Evolutionary conservation across 2,888 invertebrate genomes (phyloP), one percentile per base, ranked within the genome.

Genomic region (Sarcophaga subvicina): DNA sequence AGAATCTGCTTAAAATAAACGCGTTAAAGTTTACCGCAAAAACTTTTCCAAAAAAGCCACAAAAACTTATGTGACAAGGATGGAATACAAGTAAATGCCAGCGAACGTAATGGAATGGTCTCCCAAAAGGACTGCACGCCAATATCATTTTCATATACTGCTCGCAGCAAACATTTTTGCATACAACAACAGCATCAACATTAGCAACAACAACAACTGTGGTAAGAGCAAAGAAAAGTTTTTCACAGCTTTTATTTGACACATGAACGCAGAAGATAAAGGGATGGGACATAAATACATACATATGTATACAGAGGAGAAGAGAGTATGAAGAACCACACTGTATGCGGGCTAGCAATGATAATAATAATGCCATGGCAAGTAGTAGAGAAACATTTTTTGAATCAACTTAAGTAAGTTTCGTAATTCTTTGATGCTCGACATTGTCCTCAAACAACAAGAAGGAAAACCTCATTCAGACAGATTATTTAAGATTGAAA

Each of bases 401-500:
- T 78, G 62, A 49, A 71, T 71, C 70, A 84, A 66, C 84, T 76
- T 70, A 80, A 84, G 80, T 80, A 66, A 80, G 84, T 84, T 84
- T 71, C 49, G 71, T 84, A 76, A 84, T 84, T 76, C 84, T 63
- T 84, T 71, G 71, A 80, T 71, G 84, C 71, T 77, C 67, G 63
- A n/a, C 45, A 76, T 84, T 84, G 84, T 84, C 80, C 80, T 80
- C 67, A 64, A 75, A 79, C 79, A 71, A 84, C 10, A 37, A 37
- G 10, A 37, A 37, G 73, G 12, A 66, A 87, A 87, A 84, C 79
- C 83, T 70, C 81, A 86, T 59, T 70, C 87, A 84, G 81, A 84
- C 87, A 84, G 79, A 87, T 84, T 84, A 87, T 79, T 79, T 76
- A 64, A 79, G 87, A 87, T 82, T 84, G 83, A 83, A 76, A 79